phyloP scores from a whole-genome alignment of 2,888 invertebrate species.

The Hyles lineata region DNA sequence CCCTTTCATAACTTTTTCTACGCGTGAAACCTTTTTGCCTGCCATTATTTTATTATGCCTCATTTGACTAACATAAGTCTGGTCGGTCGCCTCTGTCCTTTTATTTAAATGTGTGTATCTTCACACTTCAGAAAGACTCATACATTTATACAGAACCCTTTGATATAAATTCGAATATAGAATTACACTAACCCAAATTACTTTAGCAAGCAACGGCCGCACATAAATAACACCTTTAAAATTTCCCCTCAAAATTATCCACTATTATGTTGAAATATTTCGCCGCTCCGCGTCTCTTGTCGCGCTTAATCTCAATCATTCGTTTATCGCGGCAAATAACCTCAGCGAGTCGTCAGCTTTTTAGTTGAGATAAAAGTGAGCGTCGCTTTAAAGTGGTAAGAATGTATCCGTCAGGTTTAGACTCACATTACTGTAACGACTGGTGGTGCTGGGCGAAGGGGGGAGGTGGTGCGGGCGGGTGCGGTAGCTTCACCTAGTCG shows the following conservation, averaged over 20 bases:
- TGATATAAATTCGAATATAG: not conserved
- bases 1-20: conserved; percentile 77
- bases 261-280: conserved; percentile 10
- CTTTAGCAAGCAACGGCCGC: not conserved
- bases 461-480: not conserved
- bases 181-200: not conserved
- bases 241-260: not conserved
- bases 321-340: conserved; percentile 29
- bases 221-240: not conserved
- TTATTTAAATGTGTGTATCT: conserved; percentile 78
- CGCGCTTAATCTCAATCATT: conserved; percentile 29
- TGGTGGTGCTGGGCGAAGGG: conserved; percentile 33
- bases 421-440: conserved; percentile 65
- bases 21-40: conserved; percentile 71
- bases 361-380: conserved; percentile 56
- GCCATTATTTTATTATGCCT: conserved; percentile 80
- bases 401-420: conserved; percentile 66
- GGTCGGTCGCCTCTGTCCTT: conserved; percentile 68
- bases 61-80: conserved; percentile 82
- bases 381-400: conserved; percentile 50
- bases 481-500: conserved; percentile 38
- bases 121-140: conserved; percentile 44
- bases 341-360: conserved; percentile 42
- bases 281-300: not conserved
- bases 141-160: not conserved